A percentile compares a stretch with the other conserved stretches of the same genome.
Conservation (phyloP, 1,140 invertebrate genomes). For the Platyscapa corneri region DNA sequence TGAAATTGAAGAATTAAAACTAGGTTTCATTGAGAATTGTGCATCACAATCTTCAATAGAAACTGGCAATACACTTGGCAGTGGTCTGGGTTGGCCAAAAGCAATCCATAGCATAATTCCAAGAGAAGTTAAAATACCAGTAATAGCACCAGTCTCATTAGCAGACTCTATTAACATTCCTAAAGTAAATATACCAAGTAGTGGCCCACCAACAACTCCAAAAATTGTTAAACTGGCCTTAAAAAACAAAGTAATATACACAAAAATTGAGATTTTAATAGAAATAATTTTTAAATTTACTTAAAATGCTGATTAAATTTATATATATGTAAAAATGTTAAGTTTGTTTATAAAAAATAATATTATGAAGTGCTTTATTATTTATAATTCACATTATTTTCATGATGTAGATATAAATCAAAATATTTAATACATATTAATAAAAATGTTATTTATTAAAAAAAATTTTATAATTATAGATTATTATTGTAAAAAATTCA, state of each 20-base stretch:
- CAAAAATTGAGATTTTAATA: too few relatives aligned
- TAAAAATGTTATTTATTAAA: too few relatives aligned
- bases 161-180: slow-evolving; percentile 82
- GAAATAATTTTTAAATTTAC: too few relatives aligned
- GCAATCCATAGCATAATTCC: slow-evolving; percentile 87
- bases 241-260: slow-evolving; percentile 21
- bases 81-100: slow-evolving; percentile 86
- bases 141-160: slow-evolving; percentile 82
- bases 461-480: too few relatives aligned
- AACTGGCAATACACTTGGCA: slow-evolving; percentile 54
- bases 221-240: slow-evolving; percentile 86
- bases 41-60: slow-evolving; percentile 55
- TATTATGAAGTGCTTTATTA: too few relatives aligned
- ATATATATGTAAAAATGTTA: too few relatives aligned
- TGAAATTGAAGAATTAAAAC: slow-evolving; percentile 20
- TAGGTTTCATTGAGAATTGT: not conserved
- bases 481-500: too few relatives aligned
- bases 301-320: too few relatives aligned
- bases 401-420: not conserved
- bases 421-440: not conserved
- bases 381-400: not conserved
- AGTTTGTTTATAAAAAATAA: not conserved
- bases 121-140: slow-evolving; percentile 80
- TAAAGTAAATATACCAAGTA: slow-evolving; percentile 85
- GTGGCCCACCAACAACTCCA: slow-evolving; percentile 86